Base-by-base conservation (phyloP, 2,113 vertebrate species). In the Pterocles gutturalis region DNA sequence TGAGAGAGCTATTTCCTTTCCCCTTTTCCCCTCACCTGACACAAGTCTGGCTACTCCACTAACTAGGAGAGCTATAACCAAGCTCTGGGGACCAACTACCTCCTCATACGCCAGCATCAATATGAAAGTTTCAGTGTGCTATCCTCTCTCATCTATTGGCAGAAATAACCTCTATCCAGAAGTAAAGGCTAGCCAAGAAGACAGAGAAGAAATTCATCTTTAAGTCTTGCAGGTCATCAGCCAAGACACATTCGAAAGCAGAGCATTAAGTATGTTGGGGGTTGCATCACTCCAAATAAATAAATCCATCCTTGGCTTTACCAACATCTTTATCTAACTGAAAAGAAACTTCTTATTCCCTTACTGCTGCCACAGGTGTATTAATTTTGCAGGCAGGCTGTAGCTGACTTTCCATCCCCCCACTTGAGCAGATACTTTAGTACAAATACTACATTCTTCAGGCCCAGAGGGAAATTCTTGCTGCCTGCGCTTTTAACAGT, bases 401-500 rank as follows among this genome's bases (percentile, higher is more conserved):
- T 28, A 82, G 70, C 89, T 79, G 73, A 53, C 53, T 91, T 89
- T 91, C 91, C 90, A 67, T 55, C 58, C 91, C 81, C 73, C 33
- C 0, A 10, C 81, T 70, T 57, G 18, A 80, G 81, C 75, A 83
- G 92, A 84, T 14, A 10, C 83, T 95, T 75, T 13, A 87, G 78
- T 76, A 97, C 94, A 97, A 97, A 92, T 54, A 85, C 73, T 76
- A 61, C 97, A 95, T 97, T 97, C 94, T 96, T 96, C 75, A 80
- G 84, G 77, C 87, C 87, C 92, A 84, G 81, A 80, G 84, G 92
- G 93, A 93, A 97, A 96, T 89, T 89, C 95, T 95, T 95, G 65
- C 83, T 89, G 96, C 87, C 89, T 96, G 95, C 73, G 79, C 87
- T 97, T 97, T 93, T 51, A 85, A 85, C 89, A 96, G 96, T 28